These are phyloP conservation scores for Pundamilia nyererei DNA, from an alignment of 2,113 vertebrate genomes.

Conservation along the genomic window DNA sequence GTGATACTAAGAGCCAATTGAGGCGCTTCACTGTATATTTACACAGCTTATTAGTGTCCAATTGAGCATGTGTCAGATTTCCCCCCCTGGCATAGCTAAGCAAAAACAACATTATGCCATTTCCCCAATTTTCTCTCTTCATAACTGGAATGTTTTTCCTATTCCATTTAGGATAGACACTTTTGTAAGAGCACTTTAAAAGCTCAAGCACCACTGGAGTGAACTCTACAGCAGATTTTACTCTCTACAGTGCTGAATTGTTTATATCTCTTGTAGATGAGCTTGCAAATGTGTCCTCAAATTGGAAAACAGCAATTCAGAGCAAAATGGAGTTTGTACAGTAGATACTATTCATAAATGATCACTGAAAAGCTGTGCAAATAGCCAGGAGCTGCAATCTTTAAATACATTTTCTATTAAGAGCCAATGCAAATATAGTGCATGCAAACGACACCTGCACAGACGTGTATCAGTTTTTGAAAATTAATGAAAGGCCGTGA, in stretches of 20 bases:
- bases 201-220: slow-evolving; percentile 54
- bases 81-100: slow-evolving; percentile 28
- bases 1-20: slow-evolving; percentile 47
- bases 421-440: not conserved
- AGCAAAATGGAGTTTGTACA: slow-evolving; percentile 24
- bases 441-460: not conserved
- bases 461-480: not conserved
- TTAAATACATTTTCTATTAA: not conserved
- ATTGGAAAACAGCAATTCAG: slow-evolving; percentile 13
- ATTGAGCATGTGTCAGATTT: slow-evolving; percentile 64
- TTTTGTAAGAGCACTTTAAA: slow-evolving; percentile 54
- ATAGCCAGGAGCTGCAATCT: not conserved
- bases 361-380: not conserved
- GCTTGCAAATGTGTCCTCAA: slow-evolving; percentile 45
- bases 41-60: slow-evolving; percentile 67
- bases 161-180: slow-evolving; percentile 58
- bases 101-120: slow-evolving; percentile 62
- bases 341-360: not conserved
- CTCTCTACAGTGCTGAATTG: slow-evolving; percentile 34
- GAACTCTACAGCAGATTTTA: slow-evolving; percentile 55
- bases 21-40: slow-evolving; percentile 51
- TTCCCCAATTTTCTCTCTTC: slow-evolving; percentile 56
- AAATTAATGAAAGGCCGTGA: not conserved
- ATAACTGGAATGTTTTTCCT: slow-evolving; percentile 59
- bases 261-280: slow-evolving; percentile 42